phyloP scores from a whole-genome alignment of 2,888 invertebrate species.

The Tanytarsus gracilentus region DNA sequence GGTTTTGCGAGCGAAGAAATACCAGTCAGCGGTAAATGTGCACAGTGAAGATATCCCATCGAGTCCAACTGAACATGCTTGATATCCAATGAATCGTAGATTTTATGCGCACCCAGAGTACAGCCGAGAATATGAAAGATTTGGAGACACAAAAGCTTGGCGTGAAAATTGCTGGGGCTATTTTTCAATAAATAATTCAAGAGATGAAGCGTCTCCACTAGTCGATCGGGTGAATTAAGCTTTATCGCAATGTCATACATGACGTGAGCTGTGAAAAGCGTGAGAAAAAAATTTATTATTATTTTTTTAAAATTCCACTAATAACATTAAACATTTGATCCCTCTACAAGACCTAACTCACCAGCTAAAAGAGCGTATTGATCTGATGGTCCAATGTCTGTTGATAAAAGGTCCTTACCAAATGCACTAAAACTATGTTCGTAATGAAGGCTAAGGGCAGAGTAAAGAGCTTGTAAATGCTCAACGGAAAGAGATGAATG shows the following conservation, averaged over 20 bases:
- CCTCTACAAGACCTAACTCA: conserved; percentile 31
- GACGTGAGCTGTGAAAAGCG: conserved; percentile 40
- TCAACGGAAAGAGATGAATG: conserved; percentile 50
- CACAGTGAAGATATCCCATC: conserved; percentile 74
- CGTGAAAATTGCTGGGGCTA: conserved; percentile 82
- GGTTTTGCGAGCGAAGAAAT: conserved; percentile 59
- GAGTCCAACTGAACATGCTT: conserved; percentile 93
- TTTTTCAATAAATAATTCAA: conserved; percentile 63
- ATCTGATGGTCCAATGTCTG: conserved; percentile 69
- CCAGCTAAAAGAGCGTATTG: conserved; percentile 71
- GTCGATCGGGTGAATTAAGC: conserved; percentile 47
- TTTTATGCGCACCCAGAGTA: conserved; percentile 59
- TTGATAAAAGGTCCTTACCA: conserved; percentile 50
- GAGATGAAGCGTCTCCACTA: conserved; percentile 57
- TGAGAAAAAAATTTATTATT: not conserved
- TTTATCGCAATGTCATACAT: conserved; percentile 48
- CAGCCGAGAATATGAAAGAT: conserved; percentile 71
- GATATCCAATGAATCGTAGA: conserved; percentile 72
- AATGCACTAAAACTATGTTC: conserved; percentile 51
- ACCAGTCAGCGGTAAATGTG: conserved; percentile 63
- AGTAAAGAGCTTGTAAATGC: conserved; percentile 51
- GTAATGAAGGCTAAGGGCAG: conserved; percentile 56
- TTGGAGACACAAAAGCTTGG: conserved; percentile 73
- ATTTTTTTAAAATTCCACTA: not conserved
- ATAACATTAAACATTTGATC: not conserved